Evolutionary conservation across 2,888 invertebrate genomes (phyloP), one percentile per base, ranked within the genome.

Genomic region (Prenolepis imparis): DNA sequence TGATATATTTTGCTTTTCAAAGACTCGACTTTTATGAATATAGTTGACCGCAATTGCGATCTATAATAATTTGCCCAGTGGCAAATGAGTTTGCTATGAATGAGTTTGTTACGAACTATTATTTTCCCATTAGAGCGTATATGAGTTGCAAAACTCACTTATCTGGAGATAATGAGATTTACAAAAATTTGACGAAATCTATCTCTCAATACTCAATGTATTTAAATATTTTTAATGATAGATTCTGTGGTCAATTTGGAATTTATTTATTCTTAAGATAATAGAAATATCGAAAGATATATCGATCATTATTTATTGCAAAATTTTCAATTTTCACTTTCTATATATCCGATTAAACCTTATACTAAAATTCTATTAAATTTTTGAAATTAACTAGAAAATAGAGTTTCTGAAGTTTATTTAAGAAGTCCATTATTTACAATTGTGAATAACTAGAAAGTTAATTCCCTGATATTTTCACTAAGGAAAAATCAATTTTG

Each of bases 11-110:
- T 18, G 6, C 4, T 52, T 21, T 15, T 48, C 15, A 36, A 64
- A 64, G n/a, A 36, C 24, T 36, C 8, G 18, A 52, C 21, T 64
- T 52, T 64, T 74, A 41, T 12, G 64, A 64, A 63, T 36, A 63
- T 63, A 8, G 2, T n/a, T 21, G 32, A 48, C 57, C 15, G 64
- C 24, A 52, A 36, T 64, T 39, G 5, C 24, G 18, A 39, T 39
- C 39, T 24, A 57, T 36, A 57, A 57, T 52, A 57, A 57, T 52
- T n/a, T 9, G 3, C 0, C 0, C 21, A 52, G 18, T 11, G 11
- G 36, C 28, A 28, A 3, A 28, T 28, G 28, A 28, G 28, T 28
- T 1, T 28, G 3, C 8, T 36, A 75, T 18, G 18, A 41, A 28
- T 12, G n/a, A 73, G 2, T 15, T 48, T n/a, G n/a, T 0, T 48